Evolutionary conservation across 2,797 vertebrate genomes (phyloP), one percentile per base, ranked within the genome.

Genomic region (Menidia menidia): DNA sequence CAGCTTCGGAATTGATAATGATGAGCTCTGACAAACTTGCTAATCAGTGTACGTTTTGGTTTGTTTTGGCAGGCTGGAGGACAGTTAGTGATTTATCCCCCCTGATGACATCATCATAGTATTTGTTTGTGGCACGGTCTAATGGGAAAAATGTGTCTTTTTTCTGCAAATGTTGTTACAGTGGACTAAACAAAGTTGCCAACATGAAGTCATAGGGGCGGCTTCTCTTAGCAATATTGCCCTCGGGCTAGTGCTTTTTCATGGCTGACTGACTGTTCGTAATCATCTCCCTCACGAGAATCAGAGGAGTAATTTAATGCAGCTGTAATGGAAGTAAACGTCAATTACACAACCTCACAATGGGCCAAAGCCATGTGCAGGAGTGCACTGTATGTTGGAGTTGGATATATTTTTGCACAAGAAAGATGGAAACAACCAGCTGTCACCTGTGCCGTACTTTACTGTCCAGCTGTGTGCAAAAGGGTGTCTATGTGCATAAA

Each of bases 251-350:
- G 66, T 52, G 73, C 72, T 82, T 84, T 88, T 82, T 84, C 58
- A 86, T 80, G 80, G 75, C 83, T 71, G 78, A 68, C 87, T 71
- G 80, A 82, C 78, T 91, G 82, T 82, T 89, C 6, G 58, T 81
- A 88, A 92, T 89, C 89, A 90, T 88, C 83, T 80, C 71, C 73
- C 77, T 82, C 84, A 58, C 47, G 73, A 86, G 86, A 91, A 84
- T 90, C 77, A 72, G 68, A 69, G 77, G 60, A 82, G 72, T 90
- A 87, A 92, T 90, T 85, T 82, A 85, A 81, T 50, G 63, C 87
- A 92, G 90, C 85, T 92, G 87, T 72, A 75, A 83, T 87, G 78
- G 67, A 85, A 86, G 84, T 78, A 79, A 89, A 89, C 66, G 82
- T 85, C 80, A 83, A 84, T 89, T 89, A 84, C 71, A 71, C 65